These are phyloP conservation scores for Brachypteracias leptosomus DNA, from an alignment of 2,113 vertebrate species.

Conservation along the genomic window DNA sequence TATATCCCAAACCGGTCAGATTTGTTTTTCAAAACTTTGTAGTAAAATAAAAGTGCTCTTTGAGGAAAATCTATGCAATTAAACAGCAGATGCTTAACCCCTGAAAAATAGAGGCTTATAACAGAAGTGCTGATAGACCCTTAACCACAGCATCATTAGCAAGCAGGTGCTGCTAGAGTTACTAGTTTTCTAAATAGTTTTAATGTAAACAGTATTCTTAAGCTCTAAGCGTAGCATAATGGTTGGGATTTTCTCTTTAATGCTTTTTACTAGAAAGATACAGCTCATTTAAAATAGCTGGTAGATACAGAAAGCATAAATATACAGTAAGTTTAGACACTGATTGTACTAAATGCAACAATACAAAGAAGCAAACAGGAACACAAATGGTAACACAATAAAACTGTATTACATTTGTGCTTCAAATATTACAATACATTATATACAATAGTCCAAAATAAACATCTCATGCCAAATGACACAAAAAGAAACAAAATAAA, in stretches of 20 bases:
- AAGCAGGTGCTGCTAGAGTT: constrained; percentile 68
- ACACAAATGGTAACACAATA: constrained; percentile 94
- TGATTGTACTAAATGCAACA: constrained; percentile 85
- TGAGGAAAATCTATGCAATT: constrained; percentile 68
- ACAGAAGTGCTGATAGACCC: constrained; percentile 69
- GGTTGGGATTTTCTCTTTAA: constrained; percentile 76
- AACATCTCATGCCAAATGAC: constrained; percentile 97
- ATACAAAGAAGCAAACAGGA: constrained; percentile 82
- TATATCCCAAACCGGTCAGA: constrained; percentile 57
- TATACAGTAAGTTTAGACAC: constrained; percentile 82
- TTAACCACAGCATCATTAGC: constrained; percentile 54
- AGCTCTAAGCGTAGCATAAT: constrained; percentile 71
- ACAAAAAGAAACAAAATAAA: constrained; percentile 79
- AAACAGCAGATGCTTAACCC: constrained; percentile 75
- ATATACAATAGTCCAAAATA: constrained; percentile 98
- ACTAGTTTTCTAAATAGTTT: constrained; percentile 66
- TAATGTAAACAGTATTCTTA: constrained; percentile 73
- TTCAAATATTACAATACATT: constrained; percentile 97
- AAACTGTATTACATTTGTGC: constrained; percentile 99
- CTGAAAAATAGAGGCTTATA: constrained; percentile 74
- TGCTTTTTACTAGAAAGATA: constrained; percentile 82
- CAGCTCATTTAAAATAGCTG: constrained; percentile 84
- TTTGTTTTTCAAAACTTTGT: constrained; percentile 68
- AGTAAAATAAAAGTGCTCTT: constrained; percentile 79
- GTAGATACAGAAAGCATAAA: constrained; percentile 82